Percentiles rank a stretch among this genome's conserved stretches.
Conservation (phyloP, 2,888 invertebrate genomes). For the Caenorhabditis afra region DNA sequence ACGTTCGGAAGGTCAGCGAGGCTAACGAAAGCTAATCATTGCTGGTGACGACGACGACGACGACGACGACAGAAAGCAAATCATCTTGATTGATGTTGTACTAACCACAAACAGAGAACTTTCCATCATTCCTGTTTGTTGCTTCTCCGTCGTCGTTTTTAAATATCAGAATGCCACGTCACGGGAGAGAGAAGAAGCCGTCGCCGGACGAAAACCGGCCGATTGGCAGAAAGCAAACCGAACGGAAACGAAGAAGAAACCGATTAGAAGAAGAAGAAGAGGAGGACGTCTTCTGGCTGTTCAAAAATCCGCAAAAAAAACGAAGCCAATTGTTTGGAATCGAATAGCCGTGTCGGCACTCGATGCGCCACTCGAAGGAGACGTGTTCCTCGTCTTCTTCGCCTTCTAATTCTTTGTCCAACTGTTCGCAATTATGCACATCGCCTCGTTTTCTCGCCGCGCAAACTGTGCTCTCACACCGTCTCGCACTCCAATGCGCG, state of each 20-base stretch:
- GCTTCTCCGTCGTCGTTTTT: background rate
- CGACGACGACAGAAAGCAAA: conserved; percentile 21
- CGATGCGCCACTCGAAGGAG: conserved; percentile 33
- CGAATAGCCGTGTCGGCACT: conserved; percentile 27
- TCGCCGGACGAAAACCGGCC: conserved; percentile 4
- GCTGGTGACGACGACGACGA: conserved; percentile 28
- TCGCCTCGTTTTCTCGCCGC: background rate
- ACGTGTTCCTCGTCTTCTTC: conserved; percentile 10
- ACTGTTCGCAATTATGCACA: conserved; percentile 2
- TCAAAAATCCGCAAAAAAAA: conserved; percentile 25
- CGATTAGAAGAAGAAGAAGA: conserved; percentile 7
- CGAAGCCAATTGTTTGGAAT: conserved; percentile 12
- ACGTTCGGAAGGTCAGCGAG: background rate
- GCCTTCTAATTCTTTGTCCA: background rate
- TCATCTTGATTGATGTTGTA: conserved; percentile 32
- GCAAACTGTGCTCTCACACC: background rate
- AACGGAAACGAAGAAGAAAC: conserved; percentile 4
- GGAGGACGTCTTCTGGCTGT: background rate
- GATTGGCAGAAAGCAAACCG: conserved; percentile 13
- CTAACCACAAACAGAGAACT: background rate
- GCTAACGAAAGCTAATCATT: conserved; percentile 18
- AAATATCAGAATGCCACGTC: background rate
- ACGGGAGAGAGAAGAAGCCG: background rate
- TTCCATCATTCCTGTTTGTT: background rate
- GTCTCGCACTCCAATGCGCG: background rate